Evolutionary conservation across 2,888 invertebrate genomes (phyloP).

Genomic region (Frankliniella intonsa): DNA sequence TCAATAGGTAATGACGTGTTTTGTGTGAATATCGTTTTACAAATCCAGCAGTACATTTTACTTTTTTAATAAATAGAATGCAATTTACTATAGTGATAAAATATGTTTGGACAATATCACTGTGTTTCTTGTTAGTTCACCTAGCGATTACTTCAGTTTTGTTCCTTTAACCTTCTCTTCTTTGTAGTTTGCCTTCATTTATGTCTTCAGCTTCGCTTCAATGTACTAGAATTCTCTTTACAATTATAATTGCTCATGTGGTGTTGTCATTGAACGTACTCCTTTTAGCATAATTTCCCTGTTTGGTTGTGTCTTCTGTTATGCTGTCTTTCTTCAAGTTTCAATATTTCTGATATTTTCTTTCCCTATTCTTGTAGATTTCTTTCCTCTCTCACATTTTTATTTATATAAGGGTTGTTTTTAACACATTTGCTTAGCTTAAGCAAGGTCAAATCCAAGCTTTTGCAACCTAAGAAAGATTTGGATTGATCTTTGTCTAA

Average conservation of each 20-base stretch:
- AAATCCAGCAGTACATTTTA: not conserved
- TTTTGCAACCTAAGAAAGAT: conserved; percentile 17
- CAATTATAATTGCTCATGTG: not conserved
- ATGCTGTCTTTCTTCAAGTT: not conserved
- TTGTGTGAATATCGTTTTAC: not conserved
- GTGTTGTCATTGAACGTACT: not conserved
- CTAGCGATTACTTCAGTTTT: not conserved
- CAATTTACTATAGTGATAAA: no score
- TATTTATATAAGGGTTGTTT: not conserved
- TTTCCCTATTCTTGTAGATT: not conserved
- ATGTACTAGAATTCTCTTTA: not conserved
- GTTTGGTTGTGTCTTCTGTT: not conserved
- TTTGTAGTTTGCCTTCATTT: conserved; percentile 33
- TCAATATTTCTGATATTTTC: not conserved
- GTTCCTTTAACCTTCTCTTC: conserved; percentile 28
- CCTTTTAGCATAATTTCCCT: not conserved
- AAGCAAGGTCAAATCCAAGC: not conserved
- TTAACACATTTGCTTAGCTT: not conserved
- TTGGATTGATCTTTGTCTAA: not conserved
- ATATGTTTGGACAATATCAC: no score
- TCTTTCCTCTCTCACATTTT: not conserved
- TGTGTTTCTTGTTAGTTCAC: no score
- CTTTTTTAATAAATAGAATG: not conserved
- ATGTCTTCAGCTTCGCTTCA: conserved; percentile 29
- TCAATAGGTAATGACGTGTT: not conserved